These are phyloP conservation scores for Mimumesa dahlbomi DNA, from an alignment of 2,888 invertebrate species.

Conservation along the genomic window DNA sequence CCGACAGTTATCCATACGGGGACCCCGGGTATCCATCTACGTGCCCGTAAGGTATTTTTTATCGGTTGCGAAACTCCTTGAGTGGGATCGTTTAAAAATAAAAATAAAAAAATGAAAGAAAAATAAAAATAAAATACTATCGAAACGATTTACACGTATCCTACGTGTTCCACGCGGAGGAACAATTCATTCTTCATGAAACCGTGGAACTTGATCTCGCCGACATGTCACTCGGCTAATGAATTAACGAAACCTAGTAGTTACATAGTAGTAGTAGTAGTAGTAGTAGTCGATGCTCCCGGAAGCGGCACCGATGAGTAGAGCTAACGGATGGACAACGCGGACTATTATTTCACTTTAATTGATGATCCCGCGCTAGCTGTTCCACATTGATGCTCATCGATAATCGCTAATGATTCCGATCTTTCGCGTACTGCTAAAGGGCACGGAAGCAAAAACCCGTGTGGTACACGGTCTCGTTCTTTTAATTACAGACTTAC, in stretches of 20 bases:
- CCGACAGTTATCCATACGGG: constrained; percentile 11
- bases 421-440: constrained; percentile 39
- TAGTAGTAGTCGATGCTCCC: constrained; percentile 46
- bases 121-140: too few species aligned
- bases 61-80: too few species aligned
- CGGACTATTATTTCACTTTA: constrained; percentile 59
- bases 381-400: constrained; percentile 64
- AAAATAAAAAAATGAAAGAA: too few species aligned
- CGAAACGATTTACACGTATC: too few species aligned
- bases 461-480: not conserved
- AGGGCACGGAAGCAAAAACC: constrained; percentile 37
- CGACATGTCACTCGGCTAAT: constrained; percentile 14
- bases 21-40: not conserved
- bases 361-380: constrained; percentile 57
- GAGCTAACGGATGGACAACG: constrained; percentile 50
- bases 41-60: too few species aligned
- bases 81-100: too few species aligned
- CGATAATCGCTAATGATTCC: constrained; percentile 66
- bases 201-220: constrained; percentile 1
- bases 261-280: too few species aligned
- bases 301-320: constrained; percentile 45
- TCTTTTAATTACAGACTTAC: too few species aligned
- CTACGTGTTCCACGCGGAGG: not conserved
- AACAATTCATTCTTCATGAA: constrained; percentile 2
- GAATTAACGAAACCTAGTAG: constrained; percentile 40